Percentiles rank a stretch among this genome's conserved stretches.
phyloP scores from a whole-genome alignment of 2,113 vertebrate species.

The Bubalus kerabau region DNA sequence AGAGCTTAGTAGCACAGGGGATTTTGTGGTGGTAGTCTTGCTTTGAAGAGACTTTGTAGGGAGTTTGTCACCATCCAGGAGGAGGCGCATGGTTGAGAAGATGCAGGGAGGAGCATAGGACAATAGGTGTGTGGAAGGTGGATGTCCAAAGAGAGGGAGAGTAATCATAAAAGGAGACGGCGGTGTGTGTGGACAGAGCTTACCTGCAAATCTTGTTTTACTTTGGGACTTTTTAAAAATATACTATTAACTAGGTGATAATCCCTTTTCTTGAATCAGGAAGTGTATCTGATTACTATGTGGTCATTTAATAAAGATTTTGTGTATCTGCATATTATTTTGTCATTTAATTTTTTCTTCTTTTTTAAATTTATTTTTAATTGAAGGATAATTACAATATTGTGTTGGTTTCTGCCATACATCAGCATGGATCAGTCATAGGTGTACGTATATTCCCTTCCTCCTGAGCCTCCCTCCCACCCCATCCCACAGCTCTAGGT shows the following conservation, averaged over 20 bases:
- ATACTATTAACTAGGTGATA: not conserved
- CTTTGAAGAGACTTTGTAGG: not conserved
- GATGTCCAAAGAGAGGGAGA: not conserved
- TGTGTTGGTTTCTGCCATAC: not conserved
- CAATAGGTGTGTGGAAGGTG: not conserved
- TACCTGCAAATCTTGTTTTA: not conserved
- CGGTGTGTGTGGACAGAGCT: not conserved
- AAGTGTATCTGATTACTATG: not conserved
- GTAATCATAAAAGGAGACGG: not conserved
- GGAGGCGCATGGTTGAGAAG: not conserved
- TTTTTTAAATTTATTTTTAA: not conserved
- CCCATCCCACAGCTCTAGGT: not conserved
- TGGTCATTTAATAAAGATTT: conserved; percentile 28
- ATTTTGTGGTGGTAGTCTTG: not conserved
- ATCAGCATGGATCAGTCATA: not conserved
- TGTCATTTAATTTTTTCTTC: not conserved
- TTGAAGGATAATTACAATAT: not conserved
- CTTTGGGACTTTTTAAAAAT: not conserved
- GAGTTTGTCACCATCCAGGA: not conserved
- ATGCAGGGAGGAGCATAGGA: not conserved
- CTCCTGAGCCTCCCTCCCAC: not conserved
- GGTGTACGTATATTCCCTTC: not conserved
- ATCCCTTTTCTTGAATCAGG: not conserved
- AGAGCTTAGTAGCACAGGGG: not conserved
- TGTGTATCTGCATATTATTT: not conserved